Evolutionary conservation across 2,888 invertebrate species (phyloP), one percentile per base, ranked within the genome.

Genomic region (Toxonevra muliebris): DNA sequence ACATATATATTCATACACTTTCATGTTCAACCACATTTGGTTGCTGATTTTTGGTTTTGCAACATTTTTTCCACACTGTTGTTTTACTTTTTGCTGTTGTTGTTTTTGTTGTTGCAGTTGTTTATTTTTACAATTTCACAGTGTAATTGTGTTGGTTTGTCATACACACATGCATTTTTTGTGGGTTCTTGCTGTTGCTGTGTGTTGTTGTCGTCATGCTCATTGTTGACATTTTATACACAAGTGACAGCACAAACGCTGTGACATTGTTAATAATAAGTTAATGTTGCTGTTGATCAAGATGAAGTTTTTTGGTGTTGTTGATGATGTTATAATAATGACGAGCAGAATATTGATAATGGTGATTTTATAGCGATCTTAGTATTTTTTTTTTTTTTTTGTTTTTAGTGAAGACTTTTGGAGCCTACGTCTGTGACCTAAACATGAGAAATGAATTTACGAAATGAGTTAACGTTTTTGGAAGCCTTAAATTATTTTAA

Each of bases 1-100:
- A 19, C 8, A 13, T n/a, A 45, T 48, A 50, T 30, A 61, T n/a
- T 11, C 40, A 30, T 30, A 30, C 30, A 30, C 30, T 48, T 48
- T n/a, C 48, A 8, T 48, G 15, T 12, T 74, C 70, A 66, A 74
- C 75, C 75, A 71, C 75, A 75, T 80, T 81, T 77, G 81, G 81
- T 80, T 81, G 82, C 80, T 82, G 82, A 81, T 82, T 81, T 82
- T 79, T 81, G 81, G 82, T 81, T 80, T 74, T 70, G 65, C 69
- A 63, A 74, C 71, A 70, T 66, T 71, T 72, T 70, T 53, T 42
- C 42, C 53, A 53, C 15, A 4, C 15, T 48, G 52, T 61, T 52
- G 52, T 61, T 61, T 17, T 2, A 30, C 41, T 66, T 72, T 68
- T 71, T 61, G 61, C 53, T 55, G 55, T 68, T 57, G 30, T 58